Evolutionary conservation across 2,797 vertebrate species (phyloP).

Genomic region (Melanotaenia maccullochi): DNA sequence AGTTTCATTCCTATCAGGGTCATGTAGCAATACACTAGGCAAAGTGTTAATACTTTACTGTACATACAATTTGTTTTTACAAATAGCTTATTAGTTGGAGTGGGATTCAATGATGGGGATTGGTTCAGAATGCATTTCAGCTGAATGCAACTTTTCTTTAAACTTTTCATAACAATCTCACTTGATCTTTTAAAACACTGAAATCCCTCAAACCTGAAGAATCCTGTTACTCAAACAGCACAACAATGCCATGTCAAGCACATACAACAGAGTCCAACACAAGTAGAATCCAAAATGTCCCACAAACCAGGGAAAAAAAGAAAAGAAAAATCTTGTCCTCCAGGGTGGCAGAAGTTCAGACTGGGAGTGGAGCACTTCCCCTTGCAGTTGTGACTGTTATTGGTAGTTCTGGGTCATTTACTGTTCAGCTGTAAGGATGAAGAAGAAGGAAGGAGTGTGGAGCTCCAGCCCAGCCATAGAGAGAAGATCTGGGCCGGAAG

Average conservation of each 20-base stretch:
- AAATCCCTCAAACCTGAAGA: slow-evolving; percentile 67
- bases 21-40: slow-evolving; percentile 54
- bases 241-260: slow-evolving; percentile 38
- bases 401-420: slow-evolving; percentile 51
- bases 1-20: slow-evolving; percentile 24
- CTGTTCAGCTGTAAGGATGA: slow-evolving; percentile 56
- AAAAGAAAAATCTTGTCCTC: slow-evolving; percentile 60
- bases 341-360: slow-evolving; percentile 48
- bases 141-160: slow-evolving; percentile 51
- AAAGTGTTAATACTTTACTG: slow-evolving; percentile 60
- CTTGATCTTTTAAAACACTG: slow-evolving; percentile 46
- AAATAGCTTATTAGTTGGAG: slow-evolving; percentile 67
- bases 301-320: slow-evolving; percentile 28
- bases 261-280: slow-evolving; percentile 53
- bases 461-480: slow-evolving; percentile 56
- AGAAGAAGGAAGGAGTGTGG: slow-evolving; percentile 44
- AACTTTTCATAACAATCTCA: slow-evolving; percentile 52
- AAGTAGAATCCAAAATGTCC: slow-evolving; percentile 44
- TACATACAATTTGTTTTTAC: slow-evolving; percentile 55
- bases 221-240: slow-evolving; percentile 55
- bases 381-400: slow-evolving; percentile 29
- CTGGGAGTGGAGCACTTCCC: slow-evolving; percentile 21
- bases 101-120: slow-evolving; percentile 40
- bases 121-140: slow-evolving; percentile 38
- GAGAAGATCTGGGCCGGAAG: slow-evolving; percentile 52